Percentiles rank a stretch among this genome's conserved stretches.
Conservation (phyloP, 2,888 invertebrate species). For the Idaea dimidiata region DNA sequence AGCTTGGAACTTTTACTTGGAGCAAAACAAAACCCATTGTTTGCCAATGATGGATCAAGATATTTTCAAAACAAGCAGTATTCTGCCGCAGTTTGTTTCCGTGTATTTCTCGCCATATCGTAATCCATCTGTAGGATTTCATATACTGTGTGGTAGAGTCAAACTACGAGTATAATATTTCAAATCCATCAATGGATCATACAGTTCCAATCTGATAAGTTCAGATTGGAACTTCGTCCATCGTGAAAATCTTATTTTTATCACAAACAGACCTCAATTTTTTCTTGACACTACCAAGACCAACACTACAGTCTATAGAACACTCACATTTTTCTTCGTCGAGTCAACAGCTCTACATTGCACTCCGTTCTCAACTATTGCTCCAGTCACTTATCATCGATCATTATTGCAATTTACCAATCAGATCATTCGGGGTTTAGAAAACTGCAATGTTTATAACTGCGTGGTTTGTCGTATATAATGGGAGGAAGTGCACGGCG, state of each 20-base stretch:
- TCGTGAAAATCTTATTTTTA: not conserved
- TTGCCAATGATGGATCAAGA: not conserved
- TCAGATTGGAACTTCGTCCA: no score
- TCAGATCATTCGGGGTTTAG: slow-evolving; percentile 16
- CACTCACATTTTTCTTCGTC: slow-evolving; percentile 75
- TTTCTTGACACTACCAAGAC: not conserved
- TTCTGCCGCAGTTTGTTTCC: not conserved
- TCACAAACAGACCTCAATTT: not conserved
- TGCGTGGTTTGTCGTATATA: slow-evolving; percentile 18
- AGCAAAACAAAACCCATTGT: not conserved
- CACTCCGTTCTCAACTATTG: slow-evolving; percentile 47
- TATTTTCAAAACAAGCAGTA: not conserved
- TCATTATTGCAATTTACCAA: slow-evolving; percentile 38
- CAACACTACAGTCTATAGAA: slow-evolving; percentile 21
- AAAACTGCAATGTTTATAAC: slow-evolving; percentile 22
- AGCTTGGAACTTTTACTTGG: not conserved
- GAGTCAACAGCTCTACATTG: slow-evolving; percentile 72
- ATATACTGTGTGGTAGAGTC: no score
- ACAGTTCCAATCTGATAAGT: no score
- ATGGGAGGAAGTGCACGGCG: slow-evolving; percentile 63
- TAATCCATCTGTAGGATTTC: not conserved
- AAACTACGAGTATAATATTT: no score
- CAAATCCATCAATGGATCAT: no score
- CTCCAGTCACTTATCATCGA: slow-evolving; percentile 41
- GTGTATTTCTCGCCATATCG: not conserved